phyloP scores from a whole-genome alignment of 2,797 vertebrate genomes.

The Vultur gryphus region DNA sequence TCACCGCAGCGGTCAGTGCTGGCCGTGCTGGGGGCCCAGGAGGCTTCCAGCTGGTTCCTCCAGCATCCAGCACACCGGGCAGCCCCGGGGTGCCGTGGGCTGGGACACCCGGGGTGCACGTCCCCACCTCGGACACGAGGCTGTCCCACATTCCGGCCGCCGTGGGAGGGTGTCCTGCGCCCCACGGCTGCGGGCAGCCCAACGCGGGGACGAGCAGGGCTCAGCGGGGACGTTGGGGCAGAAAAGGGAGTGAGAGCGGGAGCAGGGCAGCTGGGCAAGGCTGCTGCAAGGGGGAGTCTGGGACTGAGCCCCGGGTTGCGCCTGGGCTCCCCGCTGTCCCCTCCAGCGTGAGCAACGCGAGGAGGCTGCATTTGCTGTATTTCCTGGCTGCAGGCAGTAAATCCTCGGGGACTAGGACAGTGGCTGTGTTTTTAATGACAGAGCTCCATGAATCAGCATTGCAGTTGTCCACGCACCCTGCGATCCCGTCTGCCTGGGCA shows the following conservation, averaged over 20 bases:
- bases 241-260: neutral
- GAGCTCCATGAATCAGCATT: neutral
- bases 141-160: neutral
- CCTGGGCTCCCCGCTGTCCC: neutral
- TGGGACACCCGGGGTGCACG: neutral
- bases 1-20: neutral
- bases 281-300: neutral
- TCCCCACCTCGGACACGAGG: neutral
- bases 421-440: neutral
- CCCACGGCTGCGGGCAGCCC: no score
- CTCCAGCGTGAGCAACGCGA: accelerated
- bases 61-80: neutral
- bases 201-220: neutral
- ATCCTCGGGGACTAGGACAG: neutral
- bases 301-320: neutral
- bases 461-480: neutral
- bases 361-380: neutral
- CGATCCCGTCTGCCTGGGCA: neutral
- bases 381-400: neutral
- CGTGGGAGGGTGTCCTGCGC: no score
- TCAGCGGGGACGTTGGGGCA: accelerated
- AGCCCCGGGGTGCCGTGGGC: neutral
- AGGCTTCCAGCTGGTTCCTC: neutral
- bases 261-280: neutral
- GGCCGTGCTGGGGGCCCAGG: accelerated